These are phyloP conservation scores for Dolichoris vasculosae DNA, from an alignment of 1,140 invertebrate genomes.

Conservation along the genomic window DNA sequence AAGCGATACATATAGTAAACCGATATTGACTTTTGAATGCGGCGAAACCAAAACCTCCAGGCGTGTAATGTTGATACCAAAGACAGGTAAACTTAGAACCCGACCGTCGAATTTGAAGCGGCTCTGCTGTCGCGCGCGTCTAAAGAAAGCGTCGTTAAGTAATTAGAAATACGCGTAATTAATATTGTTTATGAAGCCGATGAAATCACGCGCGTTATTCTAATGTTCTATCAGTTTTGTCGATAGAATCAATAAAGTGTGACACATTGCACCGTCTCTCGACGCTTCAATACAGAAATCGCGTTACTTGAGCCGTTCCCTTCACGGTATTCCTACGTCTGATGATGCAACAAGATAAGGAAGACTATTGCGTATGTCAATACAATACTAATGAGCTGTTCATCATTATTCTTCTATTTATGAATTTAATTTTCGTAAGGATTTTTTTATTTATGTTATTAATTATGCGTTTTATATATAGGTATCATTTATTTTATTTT, in stretches of 20 bases:
- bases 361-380: conserved; percentile 5
- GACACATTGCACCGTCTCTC: neutral
- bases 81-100: neutral
- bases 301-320: neutral
- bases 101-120: neutral
- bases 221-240: neutral
- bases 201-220: too few species aligned
- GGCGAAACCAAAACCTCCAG: too few species aligned
- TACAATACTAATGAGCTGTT: conserved; percentile 5
- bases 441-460: neutral
- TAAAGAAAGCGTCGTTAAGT: neutral
- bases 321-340: neutral
- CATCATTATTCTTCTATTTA: neutral
- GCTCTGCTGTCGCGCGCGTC: neutral
- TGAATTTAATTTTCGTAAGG: conserved; percentile 35
- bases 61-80: too few species aligned
- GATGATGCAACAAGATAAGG: neutral
- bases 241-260: neutral
- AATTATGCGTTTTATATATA: too few species aligned
- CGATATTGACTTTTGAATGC: too few species aligned
- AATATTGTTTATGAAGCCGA: neutral
- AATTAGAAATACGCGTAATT: neutral
- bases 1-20: too few species aligned
- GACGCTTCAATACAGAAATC: neutral
- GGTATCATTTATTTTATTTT: too few species aligned